Conservation (phyloP, 2,888 invertebrate genomes). For the Drosophila greeni region DNA sequence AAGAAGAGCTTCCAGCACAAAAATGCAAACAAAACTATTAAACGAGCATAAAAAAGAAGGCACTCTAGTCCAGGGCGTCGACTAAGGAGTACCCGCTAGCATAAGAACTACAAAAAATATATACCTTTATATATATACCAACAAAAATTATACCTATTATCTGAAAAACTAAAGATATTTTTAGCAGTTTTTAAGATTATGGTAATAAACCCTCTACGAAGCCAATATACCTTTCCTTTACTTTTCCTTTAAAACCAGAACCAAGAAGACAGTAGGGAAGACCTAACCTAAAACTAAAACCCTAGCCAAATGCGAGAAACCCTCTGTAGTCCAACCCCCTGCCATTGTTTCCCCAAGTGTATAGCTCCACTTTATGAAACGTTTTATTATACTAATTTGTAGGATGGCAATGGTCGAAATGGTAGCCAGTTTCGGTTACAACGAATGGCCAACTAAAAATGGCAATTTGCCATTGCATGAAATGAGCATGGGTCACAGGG, state of each 20-base stretch:
- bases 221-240: not conserved
- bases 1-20: slow-evolving; percentile 33
- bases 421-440: slow-evolving; percentile 71
- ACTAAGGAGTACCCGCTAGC: not conserved
- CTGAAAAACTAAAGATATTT: not conserved
- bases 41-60: slow-evolving; percentile 42
- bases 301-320: slow-evolving; percentile 29
- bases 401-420: slow-evolving; percentile 68
- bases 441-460: slow-evolving; percentile 73
- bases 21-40: slow-evolving; percentile 53
- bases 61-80: not conserved
- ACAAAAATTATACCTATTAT: too few species aligned
- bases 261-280: slow-evolving; percentile 13
- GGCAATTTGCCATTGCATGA: slow-evolving; percentile 75
- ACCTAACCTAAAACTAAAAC: slow-evolving; percentile 37
- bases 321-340: slow-evolving; percentile 6
- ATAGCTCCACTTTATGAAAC: slow-evolving; percentile 76
- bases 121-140: not conserved
- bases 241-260: not conserved
- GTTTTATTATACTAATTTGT: slow-evolving; percentile 79
- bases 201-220: too few species aligned
- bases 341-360: slow-evolving; percentile 19
- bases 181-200: too few species aligned
- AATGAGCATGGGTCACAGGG: slow-evolving; percentile 34
- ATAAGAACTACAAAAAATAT: not conserved